phyloP scores from a whole-genome alignment of 1,140 invertebrate species.

The Polypedilum vanderplanki region DNA sequence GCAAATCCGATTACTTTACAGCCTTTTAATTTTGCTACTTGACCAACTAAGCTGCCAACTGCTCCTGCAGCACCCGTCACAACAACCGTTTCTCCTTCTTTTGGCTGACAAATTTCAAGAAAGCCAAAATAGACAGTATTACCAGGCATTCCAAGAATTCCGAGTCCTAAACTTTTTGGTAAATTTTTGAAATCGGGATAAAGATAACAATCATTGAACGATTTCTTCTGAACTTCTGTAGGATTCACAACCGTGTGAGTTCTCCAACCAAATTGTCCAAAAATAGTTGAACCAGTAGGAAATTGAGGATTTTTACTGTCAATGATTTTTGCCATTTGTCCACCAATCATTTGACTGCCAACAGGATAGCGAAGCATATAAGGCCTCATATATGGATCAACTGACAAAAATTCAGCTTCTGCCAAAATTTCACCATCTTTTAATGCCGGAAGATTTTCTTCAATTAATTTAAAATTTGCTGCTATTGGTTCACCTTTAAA shows the following conservation, averaged over 20 bases:
- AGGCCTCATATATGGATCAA: slow-evolving; percentile 47
- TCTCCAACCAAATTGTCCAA: slow-evolving; percentile 49
- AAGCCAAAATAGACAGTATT: slow-evolving; percentile 59
- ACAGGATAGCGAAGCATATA: slow-evolving; percentile 34
- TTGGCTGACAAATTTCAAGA: slow-evolving; percentile 51
- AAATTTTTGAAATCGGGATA: slow-evolving; percentile 40
- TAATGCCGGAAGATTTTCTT: slow-evolving; percentile 39
- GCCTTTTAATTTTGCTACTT: slow-evolving; percentile 55
- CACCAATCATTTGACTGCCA: slow-evolving; percentile 35
- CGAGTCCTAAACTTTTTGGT: slow-evolving; percentile 38
- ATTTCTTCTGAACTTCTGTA: slow-evolving; percentile 29
- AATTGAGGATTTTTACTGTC: slow-evolving; percentile 47
- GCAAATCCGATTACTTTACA: slow-evolving; percentile 53
- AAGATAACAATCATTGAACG: slow-evolving; percentile 31
- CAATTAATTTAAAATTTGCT: not conserved
- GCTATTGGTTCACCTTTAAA: not conserved
- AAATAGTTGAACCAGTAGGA: slow-evolving; percentile 46
- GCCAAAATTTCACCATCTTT: slow-evolving; percentile 35
- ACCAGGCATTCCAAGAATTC: slow-evolving; percentile 43
- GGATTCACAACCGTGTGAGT: slow-evolving; percentile 43
- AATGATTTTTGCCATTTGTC: slow-evolving; percentile 39
- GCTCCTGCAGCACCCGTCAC: slow-evolving; percentile 54
- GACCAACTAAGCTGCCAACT: slow-evolving; percentile 56
- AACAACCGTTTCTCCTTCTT: slow-evolving; percentile 51
- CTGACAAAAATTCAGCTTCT: slow-evolving; percentile 44